phyloP scores from a whole-genome alignment of 2,797 vertebrate genomes.

The Pitangus sulphuratus region DNA sequence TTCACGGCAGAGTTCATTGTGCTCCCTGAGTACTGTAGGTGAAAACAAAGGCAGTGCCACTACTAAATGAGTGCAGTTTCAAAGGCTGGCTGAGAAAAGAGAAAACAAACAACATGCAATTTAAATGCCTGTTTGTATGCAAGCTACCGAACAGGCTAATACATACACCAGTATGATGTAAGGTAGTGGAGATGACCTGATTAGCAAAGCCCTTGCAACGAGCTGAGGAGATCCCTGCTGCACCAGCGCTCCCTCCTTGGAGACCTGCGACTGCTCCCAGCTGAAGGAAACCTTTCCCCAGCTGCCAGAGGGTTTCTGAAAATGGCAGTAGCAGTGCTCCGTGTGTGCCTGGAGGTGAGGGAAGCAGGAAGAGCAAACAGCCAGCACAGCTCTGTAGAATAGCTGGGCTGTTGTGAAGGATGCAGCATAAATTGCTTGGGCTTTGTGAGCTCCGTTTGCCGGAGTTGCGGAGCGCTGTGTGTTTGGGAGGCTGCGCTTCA shows the following conservation, averaged over 20 bases:
- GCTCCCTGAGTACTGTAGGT: not conserved
- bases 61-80: not conserved
- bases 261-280: conserved; percentile 67
- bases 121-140: not conserved
- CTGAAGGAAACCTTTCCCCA: conserved; percentile 56
- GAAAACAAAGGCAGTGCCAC: not conserved
- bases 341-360: not conserved
- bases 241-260: conserved; percentile 61
- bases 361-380: not conserved
- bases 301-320: conserved; percentile 41
- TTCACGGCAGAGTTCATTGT: not conserved
- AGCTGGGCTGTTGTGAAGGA: not conserved
- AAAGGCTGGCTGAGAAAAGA: not conserved
- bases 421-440: not conserved
- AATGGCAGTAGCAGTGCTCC: not conserved
- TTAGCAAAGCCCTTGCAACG: not conserved
- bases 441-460: not conserved
- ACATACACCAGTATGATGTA: not conserved
- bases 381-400: not conserved
- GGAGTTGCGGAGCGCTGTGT: not conserved
- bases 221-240: conserved; percentile 60
- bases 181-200: conserved; percentile 27
- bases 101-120: not conserved
- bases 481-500: not conserved
- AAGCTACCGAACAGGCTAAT: not conserved